phyloP scores from a whole-genome alignment of 2,797 vertebrate species.

The Diplodus sargus region DNA sequence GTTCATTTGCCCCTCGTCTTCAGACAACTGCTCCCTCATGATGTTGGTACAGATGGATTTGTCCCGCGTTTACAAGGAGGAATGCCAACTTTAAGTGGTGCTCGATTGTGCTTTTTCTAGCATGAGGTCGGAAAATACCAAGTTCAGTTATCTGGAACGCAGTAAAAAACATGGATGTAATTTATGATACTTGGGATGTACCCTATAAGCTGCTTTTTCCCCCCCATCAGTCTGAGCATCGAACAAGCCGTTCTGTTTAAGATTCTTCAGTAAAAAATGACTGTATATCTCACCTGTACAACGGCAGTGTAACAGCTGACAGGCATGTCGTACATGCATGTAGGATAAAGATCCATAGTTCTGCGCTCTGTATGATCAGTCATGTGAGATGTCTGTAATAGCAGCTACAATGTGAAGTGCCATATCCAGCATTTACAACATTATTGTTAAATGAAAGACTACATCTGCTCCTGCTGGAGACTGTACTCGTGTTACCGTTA shows the following conservation, averaged over 20 bases:
- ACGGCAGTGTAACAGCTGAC: constrained; percentile 21
- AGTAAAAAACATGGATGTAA: no score
- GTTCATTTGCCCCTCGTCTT: no score
- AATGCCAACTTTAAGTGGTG: no score
- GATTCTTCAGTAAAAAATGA: constrained; percentile 40
- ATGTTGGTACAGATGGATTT: no score
- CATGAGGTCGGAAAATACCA: no score
- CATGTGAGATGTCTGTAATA: constrained; percentile 33
- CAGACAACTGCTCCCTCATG: no score
- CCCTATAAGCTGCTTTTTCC: not conserved
- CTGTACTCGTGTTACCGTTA: constrained; percentile 12
- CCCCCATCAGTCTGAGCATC: constrained; percentile 18
- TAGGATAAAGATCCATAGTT: constrained; percentile 27
- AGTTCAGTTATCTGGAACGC: no score
- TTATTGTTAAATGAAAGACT: constrained; percentile 25
- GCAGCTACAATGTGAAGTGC: constrained; percentile 70
- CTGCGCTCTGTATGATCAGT: constrained; percentile 31
- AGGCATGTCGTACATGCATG: constrained; percentile 44
- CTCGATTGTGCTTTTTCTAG: no score
- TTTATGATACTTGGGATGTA: no score
- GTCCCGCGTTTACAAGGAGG: no score
- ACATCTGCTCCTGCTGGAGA: constrained; percentile 28
- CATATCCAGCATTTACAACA: constrained; percentile 56
- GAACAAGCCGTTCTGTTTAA: constrained; percentile 40
- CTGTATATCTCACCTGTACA: constrained; percentile 33